Evolutionary conservation across 2,888 invertebrate species (phyloP).

Genomic region (Apamea monoglypha): DNA sequence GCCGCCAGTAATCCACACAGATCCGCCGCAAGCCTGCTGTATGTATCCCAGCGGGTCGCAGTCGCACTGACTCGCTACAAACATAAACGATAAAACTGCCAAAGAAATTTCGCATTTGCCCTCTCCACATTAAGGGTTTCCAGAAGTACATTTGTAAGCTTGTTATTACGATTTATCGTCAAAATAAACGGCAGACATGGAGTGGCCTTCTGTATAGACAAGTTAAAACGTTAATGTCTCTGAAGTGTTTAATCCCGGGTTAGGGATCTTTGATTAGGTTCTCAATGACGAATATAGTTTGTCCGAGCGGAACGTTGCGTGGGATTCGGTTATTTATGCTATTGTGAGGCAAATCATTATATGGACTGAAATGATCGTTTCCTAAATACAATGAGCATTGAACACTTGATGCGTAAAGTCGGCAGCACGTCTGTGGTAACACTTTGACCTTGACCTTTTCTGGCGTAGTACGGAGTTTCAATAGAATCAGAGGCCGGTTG

Average conservation of each 20-base stretch:
- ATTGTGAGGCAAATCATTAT: neutral
- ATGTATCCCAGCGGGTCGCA: slow-evolving; percentile 64
- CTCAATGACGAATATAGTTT: slow-evolving; percentile 49
- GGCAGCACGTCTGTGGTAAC: neutral
- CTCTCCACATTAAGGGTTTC: slow-evolving; percentile 9
- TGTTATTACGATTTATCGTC: slow-evolving; percentile 51
- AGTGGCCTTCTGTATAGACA: slow-evolving; percentile 59
- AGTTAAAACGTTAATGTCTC: slow-evolving; percentile 73
- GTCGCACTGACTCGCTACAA: slow-evolving; percentile 52
- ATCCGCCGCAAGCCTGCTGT: slow-evolving; percentile 74
- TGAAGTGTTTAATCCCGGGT: slow-evolving; percentile 67
- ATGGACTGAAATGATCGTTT: neutral
- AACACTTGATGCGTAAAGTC: neutral
- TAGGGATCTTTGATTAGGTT: slow-evolving; percentile 65
- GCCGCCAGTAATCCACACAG: slow-evolving; percentile 71
- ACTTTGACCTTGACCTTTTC: neutral
- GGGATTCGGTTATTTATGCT: neutral
- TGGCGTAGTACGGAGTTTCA: too few relatives aligned
- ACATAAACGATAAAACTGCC: slow-evolving; percentile 7
- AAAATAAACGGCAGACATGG: slow-evolving; percentile 57
- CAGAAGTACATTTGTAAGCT: slow-evolving; percentile 6
- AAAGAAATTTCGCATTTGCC: slow-evolving; percentile 46
- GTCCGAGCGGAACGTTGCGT: slow-evolving; percentile 8
- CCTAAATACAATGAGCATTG: neutral
- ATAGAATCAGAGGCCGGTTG: neutral